These are phyloP conservation scores for Arvicanthis niloticus DNA, from an alignment of 2,113 vertebrate genomes.

Conservation along the genomic window DNA sequence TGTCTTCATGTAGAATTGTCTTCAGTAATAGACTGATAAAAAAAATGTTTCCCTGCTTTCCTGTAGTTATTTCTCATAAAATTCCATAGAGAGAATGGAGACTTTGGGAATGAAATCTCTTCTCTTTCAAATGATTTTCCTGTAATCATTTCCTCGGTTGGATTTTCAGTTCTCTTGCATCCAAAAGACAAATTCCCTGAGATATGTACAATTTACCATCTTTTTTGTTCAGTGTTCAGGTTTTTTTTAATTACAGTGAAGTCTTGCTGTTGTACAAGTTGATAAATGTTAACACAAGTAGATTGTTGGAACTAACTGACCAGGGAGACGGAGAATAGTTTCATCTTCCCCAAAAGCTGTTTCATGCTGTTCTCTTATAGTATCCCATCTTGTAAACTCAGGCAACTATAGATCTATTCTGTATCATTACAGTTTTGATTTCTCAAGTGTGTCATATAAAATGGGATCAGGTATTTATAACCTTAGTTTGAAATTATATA, in stretches of 20 bases:
- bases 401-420: neutral
- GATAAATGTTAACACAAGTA: slow-evolving; percentile 30
- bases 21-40: slow-evolving; percentile 29
- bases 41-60: slow-evolving; percentile 27
- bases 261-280: slow-evolving; percentile 27
- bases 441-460: neutral
- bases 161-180: slow-evolving; percentile 40
- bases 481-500: neutral
- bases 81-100: slow-evolving; percentile 6
- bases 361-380: neutral
- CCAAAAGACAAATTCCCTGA: slow-evolving; percentile 19
- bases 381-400: neutral
- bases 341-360: neutral
- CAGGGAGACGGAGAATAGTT: neutral
- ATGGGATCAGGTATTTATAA: neutral
- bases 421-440: neutral
- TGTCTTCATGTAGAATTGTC: slow-evolving; percentile 43
- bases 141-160: slow-evolving; percentile 51
- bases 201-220: neutral
- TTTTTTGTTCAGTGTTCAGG: neutral
- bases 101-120: slow-evolving; percentile 49
- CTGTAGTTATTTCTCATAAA: slow-evolving; percentile 16
- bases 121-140: slow-evolving; percentile 56
- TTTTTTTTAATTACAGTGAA: slow-evolving; percentile 31
- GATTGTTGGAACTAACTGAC: neutral